Percentiles rank a stretch among this genome's conserved stretches.
Conservation (phyloP, 2,888 invertebrate species). For the Temnothorax ravouxi region DNA sequence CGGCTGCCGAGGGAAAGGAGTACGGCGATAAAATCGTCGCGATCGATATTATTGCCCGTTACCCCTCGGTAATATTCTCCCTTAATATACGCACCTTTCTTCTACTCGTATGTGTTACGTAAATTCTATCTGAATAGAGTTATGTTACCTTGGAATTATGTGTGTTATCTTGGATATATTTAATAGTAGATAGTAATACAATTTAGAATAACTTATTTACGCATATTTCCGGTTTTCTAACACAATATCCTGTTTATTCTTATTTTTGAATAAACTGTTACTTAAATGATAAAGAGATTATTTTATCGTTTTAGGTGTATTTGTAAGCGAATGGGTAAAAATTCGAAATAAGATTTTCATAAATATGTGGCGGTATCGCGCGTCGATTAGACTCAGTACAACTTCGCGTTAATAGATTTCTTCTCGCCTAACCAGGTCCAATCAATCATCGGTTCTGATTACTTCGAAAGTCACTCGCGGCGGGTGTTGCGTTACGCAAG, state of each 20-base stretch:
- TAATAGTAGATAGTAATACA: not conserved
- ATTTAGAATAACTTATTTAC: not conserved
- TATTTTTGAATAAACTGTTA: not conserved
- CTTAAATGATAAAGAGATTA: not conserved
- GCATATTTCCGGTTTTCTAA: not conserved
- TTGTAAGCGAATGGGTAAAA: not conserved
- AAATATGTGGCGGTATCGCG: not conserved
- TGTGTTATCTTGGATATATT: not conserved
- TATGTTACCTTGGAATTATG: not conserved
- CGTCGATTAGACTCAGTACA: not conserved
- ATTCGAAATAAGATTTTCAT: not conserved
- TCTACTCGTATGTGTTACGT: not conserved
- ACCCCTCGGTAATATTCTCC: not conserved
- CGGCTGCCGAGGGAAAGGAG: conserved; percentile 61
- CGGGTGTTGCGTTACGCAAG: conserved; percentile 22
- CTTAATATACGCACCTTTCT: not conserved
- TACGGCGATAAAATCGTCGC: conserved; percentile 51
- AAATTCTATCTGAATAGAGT: not conserved
- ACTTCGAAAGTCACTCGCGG: conserved; percentile 10
- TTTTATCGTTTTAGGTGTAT: not conserved
- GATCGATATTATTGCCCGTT: conserved; percentile 45
- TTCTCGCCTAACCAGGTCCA: not conserved
- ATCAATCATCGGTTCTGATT: conserved; percentile 35
- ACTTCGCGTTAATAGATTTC: conserved; percentile 29
- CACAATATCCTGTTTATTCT: not conserved